phyloP scores from a whole-genome alignment of 2,888 invertebrate species.

The Nephrotoma guestfalica region DNA sequence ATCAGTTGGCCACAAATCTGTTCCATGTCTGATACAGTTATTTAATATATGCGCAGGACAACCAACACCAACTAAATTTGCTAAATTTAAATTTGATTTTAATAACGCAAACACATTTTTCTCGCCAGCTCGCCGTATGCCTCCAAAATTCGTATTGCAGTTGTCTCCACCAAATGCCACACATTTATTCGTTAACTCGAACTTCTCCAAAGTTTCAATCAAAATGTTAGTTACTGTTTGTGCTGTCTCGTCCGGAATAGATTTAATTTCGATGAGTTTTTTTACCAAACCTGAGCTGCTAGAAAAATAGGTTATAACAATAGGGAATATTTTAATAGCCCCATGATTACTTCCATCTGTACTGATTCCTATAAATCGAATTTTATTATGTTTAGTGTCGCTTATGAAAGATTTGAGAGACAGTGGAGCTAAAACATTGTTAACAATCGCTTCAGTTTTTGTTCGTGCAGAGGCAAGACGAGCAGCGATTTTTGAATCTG shows the following conservation, averaged over 20 bases:
- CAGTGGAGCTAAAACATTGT: too few relatives aligned
- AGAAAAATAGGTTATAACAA: neutral
- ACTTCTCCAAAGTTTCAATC: neutral
- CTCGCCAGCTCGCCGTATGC: neutral
- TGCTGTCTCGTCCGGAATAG: neutral
- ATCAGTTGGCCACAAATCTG: neutral
- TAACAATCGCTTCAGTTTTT: too few relatives aligned
- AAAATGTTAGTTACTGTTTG: neutral
- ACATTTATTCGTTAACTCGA: neutral
- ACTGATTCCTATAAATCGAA: neutral
- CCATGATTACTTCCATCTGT: neutral
- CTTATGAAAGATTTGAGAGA: too few relatives aligned
- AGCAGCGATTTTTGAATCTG: too few relatives aligned
- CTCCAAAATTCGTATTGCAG: neutral
- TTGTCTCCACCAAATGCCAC: neutral
- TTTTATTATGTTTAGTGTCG: too few relatives aligned
- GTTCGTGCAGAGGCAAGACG: too few relatives aligned
- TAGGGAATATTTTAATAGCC: neutral
- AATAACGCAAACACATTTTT: neutral
- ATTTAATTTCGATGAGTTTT: neutral
- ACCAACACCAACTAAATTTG: neutral
- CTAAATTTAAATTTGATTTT: neutral
- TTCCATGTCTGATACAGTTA: neutral
- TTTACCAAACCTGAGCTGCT: neutral
- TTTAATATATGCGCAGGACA: neutral